A percentile compares a stretch with the other conserved stretches of the same genome.
These are phyloP conservation scores for Trachurus trachurus DNA, from an alignment of 2,797 vertebrate genomes.

Conservation along the genomic window DNA sequence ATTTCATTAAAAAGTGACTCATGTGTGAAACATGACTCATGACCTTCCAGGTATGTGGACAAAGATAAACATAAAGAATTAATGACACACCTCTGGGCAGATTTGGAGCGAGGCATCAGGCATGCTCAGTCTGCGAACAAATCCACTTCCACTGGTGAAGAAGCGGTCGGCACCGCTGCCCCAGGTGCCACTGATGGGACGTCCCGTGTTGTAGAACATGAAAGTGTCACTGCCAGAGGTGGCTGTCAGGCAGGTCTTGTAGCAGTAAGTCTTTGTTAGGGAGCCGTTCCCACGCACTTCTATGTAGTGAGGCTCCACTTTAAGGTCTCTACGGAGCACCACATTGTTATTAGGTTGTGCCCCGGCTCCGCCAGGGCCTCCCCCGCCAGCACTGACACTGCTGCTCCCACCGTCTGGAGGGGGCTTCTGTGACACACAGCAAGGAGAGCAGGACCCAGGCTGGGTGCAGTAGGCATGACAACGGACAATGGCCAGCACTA, in stretches of 20 bases:
- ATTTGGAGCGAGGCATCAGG: slow-evolving; percentile 87
- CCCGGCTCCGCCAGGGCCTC: slow-evolving; percentile 54
- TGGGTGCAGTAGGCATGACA: slow-evolving; percentile 91
- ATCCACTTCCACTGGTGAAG: slow-evolving; percentile 94
- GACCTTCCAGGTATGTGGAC: slow-evolving; percentile 7
- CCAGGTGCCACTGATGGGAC: slow-evolving; percentile 92
- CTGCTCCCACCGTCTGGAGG: slow-evolving; percentile 84
- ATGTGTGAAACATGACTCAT: slow-evolving; percentile 31
- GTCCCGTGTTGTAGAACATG: slow-evolving; percentile 99
- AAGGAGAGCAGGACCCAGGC: slow-evolving; percentile 91
- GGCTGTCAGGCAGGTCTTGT: slow-evolving; percentile 96
- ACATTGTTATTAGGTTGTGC: slow-evolving; percentile 95
- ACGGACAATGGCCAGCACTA: slow-evolving; percentile 93
- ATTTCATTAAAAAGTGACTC: neutral
- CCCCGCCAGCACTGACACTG: slow-evolving; percentile 76
- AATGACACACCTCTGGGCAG: slow-evolving; percentile 83
- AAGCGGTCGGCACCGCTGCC: slow-evolving; percentile 93
- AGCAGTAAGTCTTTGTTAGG: slow-evolving; percentile 98
- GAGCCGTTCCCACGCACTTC: slow-evolving; percentile 98
- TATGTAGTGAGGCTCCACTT: slow-evolving; percentile 97
- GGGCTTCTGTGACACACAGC: slow-evolving; percentile 90
- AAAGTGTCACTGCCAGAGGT: slow-evolving; percentile 98
- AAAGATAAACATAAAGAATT: slow-evolving; percentile 45
- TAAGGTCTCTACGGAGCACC: slow-evolving; percentile 92
- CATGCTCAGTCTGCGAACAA: slow-evolving; percentile 89